Evolutionary conservation across 2,888 invertebrate genomes (phyloP).

Genomic region (Platypus cylindrus): DNA sequence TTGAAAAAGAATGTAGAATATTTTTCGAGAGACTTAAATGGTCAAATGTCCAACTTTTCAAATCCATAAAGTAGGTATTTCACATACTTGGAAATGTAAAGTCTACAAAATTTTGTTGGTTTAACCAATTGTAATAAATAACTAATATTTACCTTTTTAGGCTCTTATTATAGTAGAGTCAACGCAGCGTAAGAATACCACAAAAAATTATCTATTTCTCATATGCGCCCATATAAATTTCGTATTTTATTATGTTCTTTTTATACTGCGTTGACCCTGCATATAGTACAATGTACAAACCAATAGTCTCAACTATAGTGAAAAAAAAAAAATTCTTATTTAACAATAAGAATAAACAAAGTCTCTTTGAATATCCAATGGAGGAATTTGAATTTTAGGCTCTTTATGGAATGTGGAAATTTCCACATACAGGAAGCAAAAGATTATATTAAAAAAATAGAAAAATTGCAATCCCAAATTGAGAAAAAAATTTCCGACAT

Average conservation of each 20-base stretch:
- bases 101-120: neutral
- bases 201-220: too few species aligned
- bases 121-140: neutral
- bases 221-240: too few species aligned
- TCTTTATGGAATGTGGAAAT: constrained; percentile 27
- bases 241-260: too few species aligned
- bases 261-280: too few species aligned
- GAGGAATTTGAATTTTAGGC: too few species aligned
- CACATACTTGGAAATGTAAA: constrained; percentile 1
- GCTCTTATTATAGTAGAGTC: too few species aligned
- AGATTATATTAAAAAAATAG: constrained; percentile 17
- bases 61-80: constrained; percentile 15
- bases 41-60: constrained; percentile 2
- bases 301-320: neutral
- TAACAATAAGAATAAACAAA: neutral
- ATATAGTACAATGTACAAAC: too few species aligned
- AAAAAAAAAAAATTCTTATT: neutral
- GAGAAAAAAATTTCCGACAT: constrained; percentile 89
- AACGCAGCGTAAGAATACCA: too few species aligned
- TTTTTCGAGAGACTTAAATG: constrained; percentile 6
- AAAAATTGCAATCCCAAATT: constrained; percentile 40
- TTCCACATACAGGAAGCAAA: constrained; percentile 23
- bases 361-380: constrained; percentile 1
- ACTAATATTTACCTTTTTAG: neutral
- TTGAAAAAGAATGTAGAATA: neutral